Percentiles rank a stretch among this genome's conserved stretches.
These are phyloP conservation scores for Colossoma macropomum DNA, from an alignment of 2,113 vertebrate genomes.

Conservation along the genomic window DNA sequence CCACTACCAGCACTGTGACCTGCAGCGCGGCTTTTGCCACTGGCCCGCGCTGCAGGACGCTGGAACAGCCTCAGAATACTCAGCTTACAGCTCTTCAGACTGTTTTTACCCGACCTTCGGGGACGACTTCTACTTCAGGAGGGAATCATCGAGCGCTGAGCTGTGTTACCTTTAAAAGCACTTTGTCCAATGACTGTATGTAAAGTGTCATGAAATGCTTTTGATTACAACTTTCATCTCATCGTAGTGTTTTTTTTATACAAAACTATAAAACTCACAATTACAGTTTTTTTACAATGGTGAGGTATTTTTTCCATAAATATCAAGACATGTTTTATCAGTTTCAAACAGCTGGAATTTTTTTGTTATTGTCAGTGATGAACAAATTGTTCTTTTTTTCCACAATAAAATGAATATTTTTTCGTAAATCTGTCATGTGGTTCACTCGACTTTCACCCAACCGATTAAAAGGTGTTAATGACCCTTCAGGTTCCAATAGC, in stretches of 20 bases:
- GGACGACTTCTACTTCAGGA: slow-evolving; percentile 78
- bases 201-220: slow-evolving; percentile 52
- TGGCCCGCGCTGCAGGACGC: slow-evolving; percentile 67
- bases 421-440: slow-evolving; percentile 24
- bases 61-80: slow-evolving; percentile 62
- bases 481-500: background rate
- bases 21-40: slow-evolving; percentile 77
- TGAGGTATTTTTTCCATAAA: no score
- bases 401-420: slow-evolving; percentile 58
- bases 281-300: background rate
- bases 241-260: background rate
- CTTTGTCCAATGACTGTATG: slow-evolving; percentile 25
- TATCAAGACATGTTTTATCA: background rate
- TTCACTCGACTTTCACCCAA: background rate
- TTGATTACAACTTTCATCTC: background rate
- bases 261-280: background rate
- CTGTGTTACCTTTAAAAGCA: slow-evolving; percentile 85
- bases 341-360: slow-evolving; percentile 15
- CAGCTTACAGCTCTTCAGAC: slow-evolving; percentile 75
- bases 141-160: slow-evolving; percentile 80
- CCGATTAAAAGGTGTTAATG: background rate
- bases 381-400: slow-evolving; percentile 45
- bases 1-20: slow-evolving; percentile 67
- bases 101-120: slow-evolving; percentile 68
- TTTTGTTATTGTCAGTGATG: slow-evolving; percentile 46